These are phyloP conservation scores for Coelopa pilipes DNA, from an alignment of 2,888 invertebrate genomes.

Conservation along the genomic window DNA sequence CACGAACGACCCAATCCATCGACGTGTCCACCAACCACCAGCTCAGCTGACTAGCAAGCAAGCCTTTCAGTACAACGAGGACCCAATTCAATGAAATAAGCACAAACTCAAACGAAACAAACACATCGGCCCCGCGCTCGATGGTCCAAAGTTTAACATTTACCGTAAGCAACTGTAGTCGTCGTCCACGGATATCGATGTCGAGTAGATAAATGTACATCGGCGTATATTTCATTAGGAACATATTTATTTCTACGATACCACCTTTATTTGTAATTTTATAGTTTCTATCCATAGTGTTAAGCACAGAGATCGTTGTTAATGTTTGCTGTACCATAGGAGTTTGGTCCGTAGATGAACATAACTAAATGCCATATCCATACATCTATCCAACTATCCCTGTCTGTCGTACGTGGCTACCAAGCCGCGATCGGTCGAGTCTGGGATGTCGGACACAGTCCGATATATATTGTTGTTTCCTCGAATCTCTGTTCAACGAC, in stretches of 20 bases:
- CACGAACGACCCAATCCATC: not conserved
- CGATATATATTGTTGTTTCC: not conserved
- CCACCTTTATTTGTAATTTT: not conserved
- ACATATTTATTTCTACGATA: not conserved
- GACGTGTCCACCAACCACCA: no score
- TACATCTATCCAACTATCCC: not conserved
- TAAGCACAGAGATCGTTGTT: constrained; percentile 7
- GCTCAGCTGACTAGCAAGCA: constrained; percentile 9
- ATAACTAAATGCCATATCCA: not conserved
- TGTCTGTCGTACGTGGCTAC: not conserved
- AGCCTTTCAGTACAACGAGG: constrained; percentile 10
- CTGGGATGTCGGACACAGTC: not conserved
- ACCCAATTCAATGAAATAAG: not conserved
- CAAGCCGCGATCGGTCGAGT: not conserved
- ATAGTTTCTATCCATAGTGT: not conserved
- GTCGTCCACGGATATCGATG: constrained; percentile 8
- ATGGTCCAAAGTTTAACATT: constrained; percentile 8
- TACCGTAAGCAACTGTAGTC: not conserved
- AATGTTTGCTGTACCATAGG: constrained; percentile 18
- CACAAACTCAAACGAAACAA: not conserved
- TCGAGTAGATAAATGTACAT: constrained; percentile 2
- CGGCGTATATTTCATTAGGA: not conserved
- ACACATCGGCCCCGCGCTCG: not conserved
- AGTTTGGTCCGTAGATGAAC: not conserved
- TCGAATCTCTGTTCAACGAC: not conserved